Conservation (phyloP, 2,113 vertebrate genomes). For the Crotalus horridus region DNA sequence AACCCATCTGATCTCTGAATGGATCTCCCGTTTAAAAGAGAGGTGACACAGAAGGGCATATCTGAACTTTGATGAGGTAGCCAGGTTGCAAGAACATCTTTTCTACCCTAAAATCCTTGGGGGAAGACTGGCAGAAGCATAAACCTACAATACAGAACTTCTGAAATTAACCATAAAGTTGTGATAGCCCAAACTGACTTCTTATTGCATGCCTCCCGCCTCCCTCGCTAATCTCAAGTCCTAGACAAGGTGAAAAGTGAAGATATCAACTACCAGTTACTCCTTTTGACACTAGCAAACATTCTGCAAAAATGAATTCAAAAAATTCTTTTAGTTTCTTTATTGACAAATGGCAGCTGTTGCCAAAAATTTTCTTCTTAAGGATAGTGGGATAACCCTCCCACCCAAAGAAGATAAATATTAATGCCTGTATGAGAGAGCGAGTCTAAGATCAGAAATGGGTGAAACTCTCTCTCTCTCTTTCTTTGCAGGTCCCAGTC, state of each 20-base stretch:
- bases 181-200: background rate
- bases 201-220: background rate
- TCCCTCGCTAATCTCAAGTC: background rate
- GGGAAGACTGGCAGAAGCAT: background rate
- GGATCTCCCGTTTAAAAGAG: background rate
- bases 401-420: background rate
- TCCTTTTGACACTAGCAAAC: background rate
- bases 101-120: background rate
- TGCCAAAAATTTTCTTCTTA: background rate
- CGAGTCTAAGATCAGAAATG: background rate
- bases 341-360: background rate
- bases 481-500: background rate
- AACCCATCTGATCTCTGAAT: background rate
- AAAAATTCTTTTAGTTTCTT: background rate
- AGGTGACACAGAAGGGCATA: background rate
- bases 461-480: background rate
- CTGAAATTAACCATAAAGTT: background rate
- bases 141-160: background rate
- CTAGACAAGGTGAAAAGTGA: background rate
- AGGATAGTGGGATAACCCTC: background rate
- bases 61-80: background rate
- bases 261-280: background rate
- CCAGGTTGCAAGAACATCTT: background rate
- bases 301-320: background rate
- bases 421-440: background rate